A percentile compares a stretch with the other conserved stretches of the same genome.
These are phyloP conservation scores for Cataglyphis livida DNA, from an alignment of 2,888 invertebrate species.

Conservation along the genomic window DNA sequence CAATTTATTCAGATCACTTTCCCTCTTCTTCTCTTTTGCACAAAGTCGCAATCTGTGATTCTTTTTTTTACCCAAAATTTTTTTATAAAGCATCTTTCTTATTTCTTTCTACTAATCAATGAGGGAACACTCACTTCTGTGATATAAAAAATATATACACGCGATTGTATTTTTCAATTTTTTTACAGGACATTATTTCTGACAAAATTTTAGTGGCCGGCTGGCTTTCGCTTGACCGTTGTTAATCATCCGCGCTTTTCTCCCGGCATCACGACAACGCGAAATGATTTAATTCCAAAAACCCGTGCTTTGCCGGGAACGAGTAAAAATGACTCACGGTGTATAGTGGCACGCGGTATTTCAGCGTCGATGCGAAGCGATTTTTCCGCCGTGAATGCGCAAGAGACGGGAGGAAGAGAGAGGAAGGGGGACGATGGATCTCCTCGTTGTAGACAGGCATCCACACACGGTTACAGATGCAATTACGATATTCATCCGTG, in stretches of 20 bases:
- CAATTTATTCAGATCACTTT: constrained; percentile 55
- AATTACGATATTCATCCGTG: constrained; percentile 67
- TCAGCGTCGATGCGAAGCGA: constrained; percentile 42
- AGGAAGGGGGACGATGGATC: not conserved
- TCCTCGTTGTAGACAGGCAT: not conserved
- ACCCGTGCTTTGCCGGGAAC: constrained; percentile 31
- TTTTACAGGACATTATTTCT: constrained; percentile 29
- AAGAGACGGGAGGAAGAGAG: not conserved
- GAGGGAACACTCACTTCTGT: not conserved
- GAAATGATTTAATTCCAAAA: constrained; percentile 62
- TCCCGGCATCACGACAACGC: constrained; percentile 23
- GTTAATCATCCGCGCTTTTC: constrained; percentile 52
- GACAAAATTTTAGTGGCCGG: constrained; percentile 48
- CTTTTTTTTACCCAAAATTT: not conserved
- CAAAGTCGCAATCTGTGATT: constrained; percentile 14
- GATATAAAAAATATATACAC: constrained; percentile 26
- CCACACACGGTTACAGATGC: constrained; percentile 61
- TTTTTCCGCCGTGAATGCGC: constrained; percentile 44
- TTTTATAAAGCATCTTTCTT: not conserved
- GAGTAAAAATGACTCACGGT: constrained; percentile 54
- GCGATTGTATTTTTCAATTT: constrained; percentile 21
- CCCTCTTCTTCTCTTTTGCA: not conserved
- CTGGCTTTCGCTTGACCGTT: constrained; percentile 25
- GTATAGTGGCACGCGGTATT: constrained; percentile 56
- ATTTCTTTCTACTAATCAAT: not conserved